Evolutionary conservation across 2,797 vertebrate genomes (phyloP), one percentile per base, ranked within the genome.

Genomic region (Rhinogobio ventralis): DNA sequence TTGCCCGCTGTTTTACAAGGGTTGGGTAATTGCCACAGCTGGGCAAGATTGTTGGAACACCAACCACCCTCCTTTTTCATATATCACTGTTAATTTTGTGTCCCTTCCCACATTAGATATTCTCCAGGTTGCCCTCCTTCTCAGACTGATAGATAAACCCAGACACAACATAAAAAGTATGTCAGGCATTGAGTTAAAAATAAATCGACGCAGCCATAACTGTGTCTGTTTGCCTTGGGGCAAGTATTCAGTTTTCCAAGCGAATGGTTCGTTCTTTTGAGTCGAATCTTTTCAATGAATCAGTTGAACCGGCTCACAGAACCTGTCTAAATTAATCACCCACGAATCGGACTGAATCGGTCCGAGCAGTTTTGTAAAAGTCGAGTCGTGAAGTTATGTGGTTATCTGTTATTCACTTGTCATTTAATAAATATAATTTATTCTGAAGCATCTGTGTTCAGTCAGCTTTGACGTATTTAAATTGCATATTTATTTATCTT

Each of bases 81-180:
- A 86, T 73, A 60, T 87, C 82, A 71, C 55, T 53, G 42, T 42
- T 72, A 85, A 79, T 84, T 85, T 86, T 73, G 66, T 46, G 45
- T 51, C 71, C 5, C 72, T 86, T 77, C 89, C 90, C 92, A 91
- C 92, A 94, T 94, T 92, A 85, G 87, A 72, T 74, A 83, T 76
- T 79, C 39, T 69, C 64, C 79, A 76, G n/a, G 5, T 51, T 42
- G 30, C 62, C 17, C 46, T 23, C 15, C 39, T 51, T 30, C 51
- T 67, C 39, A 30, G 62, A n/a, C 33, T 57, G 4, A 25, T 15
- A 67, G 10, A 7, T 36, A 89, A 87, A 62, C 82, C 89, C 45
- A 85, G 74, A 20, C 62, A 49, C 60, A 66, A 66, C 60, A 79
- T 23, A 9, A 66, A 49, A 79, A 49, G 6, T 79, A 79, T 66